Base-by-base conservation (phyloP, 2,113 vertebrate genomes). In the Pseudorectes ferrugineus region DNA sequence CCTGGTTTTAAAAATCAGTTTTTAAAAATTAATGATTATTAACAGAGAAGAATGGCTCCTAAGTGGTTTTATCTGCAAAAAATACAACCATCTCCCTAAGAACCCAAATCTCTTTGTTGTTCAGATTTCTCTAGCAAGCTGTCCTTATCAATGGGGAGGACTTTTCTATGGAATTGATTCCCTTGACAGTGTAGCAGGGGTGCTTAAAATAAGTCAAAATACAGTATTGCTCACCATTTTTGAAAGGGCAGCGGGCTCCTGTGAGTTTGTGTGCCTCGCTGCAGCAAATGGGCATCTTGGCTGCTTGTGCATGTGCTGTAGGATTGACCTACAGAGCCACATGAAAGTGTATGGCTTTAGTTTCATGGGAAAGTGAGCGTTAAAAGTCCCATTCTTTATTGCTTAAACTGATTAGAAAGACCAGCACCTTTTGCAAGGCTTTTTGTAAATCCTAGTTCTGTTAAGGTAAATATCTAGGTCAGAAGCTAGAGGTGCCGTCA, bases 401-500 rank as follows among this genome's bases (percentile, higher is more conserved):
- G 33, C 55, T 73, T 79, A 67, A 93, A 71, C 54, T 76, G 77
- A 88, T 91, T 46, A 58, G 55, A 92, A 82, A 70, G 51, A 85
- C 38, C 58, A 66, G 14, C 24, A 75, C 35, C 54, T 94, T 89
- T 76, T 62, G 20, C 40, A 45, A 63, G 31, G 55, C 35, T 73
- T 90, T 90, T 77, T 83, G 28, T 88, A 85, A 92, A 94, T 91
- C 28, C 51, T 38, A 40, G 31, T 85, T 82, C 58, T 76, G 24
- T 91, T 89, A 87, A 89, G 80, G 45, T 78, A 89, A 88, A 29
- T 67, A 54, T 95, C 70, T 89, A 79, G 61, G 73, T 95, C 89
- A 94, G 77, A 89, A 88, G 33, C 46, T 76, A 58, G 58, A 80
- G 80, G 29, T 91, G 54, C 87, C 11, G 2, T 87, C 70, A 78